Conservation (phyloP, 2,888 invertebrate species). For the Heliconius charithonia region DNA sequence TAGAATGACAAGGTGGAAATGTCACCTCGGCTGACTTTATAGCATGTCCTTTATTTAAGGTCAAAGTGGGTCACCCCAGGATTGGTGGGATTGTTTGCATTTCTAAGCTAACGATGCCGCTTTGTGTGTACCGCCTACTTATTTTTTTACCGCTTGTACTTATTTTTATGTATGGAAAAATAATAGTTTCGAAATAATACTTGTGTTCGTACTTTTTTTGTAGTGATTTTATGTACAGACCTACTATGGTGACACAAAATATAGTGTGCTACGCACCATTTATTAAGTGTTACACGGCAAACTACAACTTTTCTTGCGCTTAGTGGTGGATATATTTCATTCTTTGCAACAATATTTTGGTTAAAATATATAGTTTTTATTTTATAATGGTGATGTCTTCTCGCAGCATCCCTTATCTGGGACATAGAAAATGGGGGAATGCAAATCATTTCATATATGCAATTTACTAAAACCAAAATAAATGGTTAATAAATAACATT, state of each 20-base stretch:
- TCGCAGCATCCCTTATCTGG: neutral
- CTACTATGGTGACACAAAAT: conserved; percentile 69
- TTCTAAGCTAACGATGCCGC: conserved; percentile 3
- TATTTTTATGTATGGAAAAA: neutral
- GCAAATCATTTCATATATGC: neutral
- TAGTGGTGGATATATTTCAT: conserved; percentile 9
- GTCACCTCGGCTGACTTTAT: conserved; percentile 34
- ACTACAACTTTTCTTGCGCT: conserved; percentile 53
- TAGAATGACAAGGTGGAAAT: conserved; percentile 25
- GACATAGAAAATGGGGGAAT: neutral
- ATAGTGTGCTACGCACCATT: conserved; percentile 68
- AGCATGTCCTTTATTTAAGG: conserved; percentile 34
- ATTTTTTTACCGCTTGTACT: neutral
- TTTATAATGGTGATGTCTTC: neutral
- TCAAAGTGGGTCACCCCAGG: conserved; percentile 40
- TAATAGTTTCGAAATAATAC: neutral
- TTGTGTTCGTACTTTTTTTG: neutral
- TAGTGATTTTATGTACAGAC: conserved; percentile 34
- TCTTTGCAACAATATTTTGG: neutral
- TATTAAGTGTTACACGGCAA: conserved; percentile 67
- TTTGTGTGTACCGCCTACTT: neutral
- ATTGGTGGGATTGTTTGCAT: conserved; percentile 25
- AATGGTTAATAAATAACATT: too few relatives aligned
- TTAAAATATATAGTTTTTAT: neutral
- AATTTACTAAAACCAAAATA: too few relatives aligned